Base-by-base conservation (phyloP, 1,140 invertebrate species). In the Zophobas morio region DNA sequence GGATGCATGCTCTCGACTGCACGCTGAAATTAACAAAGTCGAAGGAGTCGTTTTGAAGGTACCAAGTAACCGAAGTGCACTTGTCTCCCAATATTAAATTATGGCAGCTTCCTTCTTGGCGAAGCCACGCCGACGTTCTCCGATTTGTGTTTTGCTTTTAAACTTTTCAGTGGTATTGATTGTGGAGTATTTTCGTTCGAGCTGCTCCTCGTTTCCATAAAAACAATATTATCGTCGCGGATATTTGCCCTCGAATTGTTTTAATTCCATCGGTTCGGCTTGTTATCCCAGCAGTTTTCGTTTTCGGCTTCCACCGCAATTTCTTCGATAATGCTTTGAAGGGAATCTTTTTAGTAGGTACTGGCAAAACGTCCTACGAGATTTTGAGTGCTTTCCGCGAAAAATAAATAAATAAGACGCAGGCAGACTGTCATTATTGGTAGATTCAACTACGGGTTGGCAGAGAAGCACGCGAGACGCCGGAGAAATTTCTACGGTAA, bases 101-200 rank as follows among this genome's bases (percentile, higher is more conserved):
- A 66, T 42, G 37, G 20, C 60, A 42, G 60, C 39, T 33, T 47
- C 39, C 60, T 37, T 42, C 60, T 66, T 40, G 2, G 20, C 39
- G 60, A 66, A n/a, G n/a, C 35, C 39, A 42, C 37, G 39, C 37
- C 8, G 42, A 42, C 60, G 20, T 66, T 66, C 42, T 42, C 60
- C 60, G 60, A 66, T 66, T 66, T 66, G 60, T 66, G 60, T 66
- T 66, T 66, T 66, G 60, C 60, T 66, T 66, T 66, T 40, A 66
- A 66, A 66, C 37, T 66, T 66, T 66, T 66, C 60, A 66, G 60
- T 66, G 42, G 6, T 51, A 51, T 66, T 42, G 60, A 66, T 66
- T 66, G 39, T 66, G 60, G 39, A 20, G 60, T 66, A 66, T 66
- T 66, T 66, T 66, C 60, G 60, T 66, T 66, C 4, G 34, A 36